Evolutionary conservation across 2,888 invertebrate genomes (phyloP), one percentile per base, ranked within the genome.

Genomic region (Nesidiocoris tenuis): DNA sequence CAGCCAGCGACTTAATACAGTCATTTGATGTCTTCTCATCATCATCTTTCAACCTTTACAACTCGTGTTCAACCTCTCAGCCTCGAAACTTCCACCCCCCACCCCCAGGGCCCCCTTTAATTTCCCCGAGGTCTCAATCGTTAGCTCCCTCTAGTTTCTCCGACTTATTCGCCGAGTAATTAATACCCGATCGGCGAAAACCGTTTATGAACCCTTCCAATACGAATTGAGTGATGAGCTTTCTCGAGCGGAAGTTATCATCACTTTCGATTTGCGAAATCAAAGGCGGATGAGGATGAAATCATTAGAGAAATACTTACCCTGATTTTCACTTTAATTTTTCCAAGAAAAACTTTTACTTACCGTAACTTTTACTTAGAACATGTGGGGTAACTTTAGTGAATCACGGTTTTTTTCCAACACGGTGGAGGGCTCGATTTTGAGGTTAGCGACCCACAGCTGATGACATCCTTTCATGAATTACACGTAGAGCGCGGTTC

Each of bases 11-110:
- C 2, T 23, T 65, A 65, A 65, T 65, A 39, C 25, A 39, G 65
- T 65, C 65, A 65, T 65, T 65, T 65, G 19, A 65, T 65, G 65
- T 17, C 54, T 39, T 39, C 65, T 25, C 65, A 24, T 65, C 39
- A 39, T 65, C 65, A 65, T 65, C 65, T 65, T 65, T 65, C 65
- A 39, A n/a, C 39, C 39, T 39, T 39, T 39, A 39, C 39, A 39
- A 39, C 39, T 39, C 39, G 5, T 3, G 39, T 39, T 39, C 39
- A 3, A 7, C 12, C 12, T 3, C 39, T 39, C 39, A 12, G n/a
- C n/a, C n/a, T n/a, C n/a, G n/a, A n/a, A n/a, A n/a, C n/a, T 39
- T 39, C 39, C 39, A 7, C 12, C 39, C 12, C 39, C 5, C 39
- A 39, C 3, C 3, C 12, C 12, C 39, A 7, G 39, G 12, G 12